A percentile compares a stretch with the other conserved stretches of the same genome.
phyloP scores from a whole-genome alignment of 2,888 invertebrate genomes.

The Platycheirus rosarum region DNA sequence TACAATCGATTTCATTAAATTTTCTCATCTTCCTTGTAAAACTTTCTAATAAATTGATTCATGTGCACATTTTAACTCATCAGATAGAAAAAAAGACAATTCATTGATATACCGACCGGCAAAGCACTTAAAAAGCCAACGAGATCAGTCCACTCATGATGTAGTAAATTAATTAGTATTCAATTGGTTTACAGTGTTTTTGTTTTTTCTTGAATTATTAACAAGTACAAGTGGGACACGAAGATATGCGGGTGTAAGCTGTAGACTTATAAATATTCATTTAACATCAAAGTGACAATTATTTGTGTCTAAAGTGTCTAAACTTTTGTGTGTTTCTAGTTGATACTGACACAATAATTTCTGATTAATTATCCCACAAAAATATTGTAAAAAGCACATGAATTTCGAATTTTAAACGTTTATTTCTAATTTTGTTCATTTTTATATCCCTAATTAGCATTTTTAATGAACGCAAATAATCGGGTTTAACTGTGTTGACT shows the following conservation, averaged over 20 bases:
- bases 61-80: background rate
- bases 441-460: no score
- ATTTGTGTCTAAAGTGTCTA: constrained; percentile 38
- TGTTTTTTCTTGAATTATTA: background rate
- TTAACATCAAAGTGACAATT: constrained; percentile 50
- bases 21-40: background rate
- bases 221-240: background rate
- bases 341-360: background rate
- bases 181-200: constrained; percentile 40
- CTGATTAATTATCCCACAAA: background rate
- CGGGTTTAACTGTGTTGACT: background rate
- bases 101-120: constrained; percentile 12
- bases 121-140: constrained; percentile 41
- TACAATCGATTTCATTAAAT: background rate
- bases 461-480: background rate
- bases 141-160: constrained; percentile 9
- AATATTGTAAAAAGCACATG: background rate
- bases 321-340: constrained; percentile 22
- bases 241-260: constrained; percentile 38
- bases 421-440: no score
- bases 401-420: background rate
- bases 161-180: constrained; percentile 69
- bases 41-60: background rate
- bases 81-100: background rate
- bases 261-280: constrained; percentile 31